phyloP scores from a whole-genome alignment of 2,797 vertebrate genomes.

The Botia almorhae region DNA sequence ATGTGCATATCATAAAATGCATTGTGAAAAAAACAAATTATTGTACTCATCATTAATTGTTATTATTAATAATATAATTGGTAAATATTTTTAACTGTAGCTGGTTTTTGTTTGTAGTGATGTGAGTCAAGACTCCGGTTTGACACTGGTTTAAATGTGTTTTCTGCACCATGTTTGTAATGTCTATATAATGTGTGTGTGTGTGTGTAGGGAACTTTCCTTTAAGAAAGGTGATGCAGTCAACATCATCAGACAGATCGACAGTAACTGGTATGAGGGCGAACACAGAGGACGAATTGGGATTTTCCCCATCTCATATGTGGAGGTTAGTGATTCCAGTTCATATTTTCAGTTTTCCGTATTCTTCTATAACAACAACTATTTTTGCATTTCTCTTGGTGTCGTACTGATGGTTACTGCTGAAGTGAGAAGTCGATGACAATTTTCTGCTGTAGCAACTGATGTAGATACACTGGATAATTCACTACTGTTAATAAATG shows the following conservation, averaged over 20 bases:
- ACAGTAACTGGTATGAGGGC: slow-evolving; percentile 98
- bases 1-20: background rate
- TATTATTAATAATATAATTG: background rate
- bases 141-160: background rate
- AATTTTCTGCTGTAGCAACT: too few species aligned
- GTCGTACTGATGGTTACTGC: too few species aligned
- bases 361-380: too few species aligned
- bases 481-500: too few species aligned
- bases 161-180: too few species aligned
- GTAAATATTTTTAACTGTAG: background rate
- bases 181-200: slow-evolving; percentile 6
- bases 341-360: too few species aligned
- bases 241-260: slow-evolving; percentile 97
- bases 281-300: slow-evolving; percentile 91
- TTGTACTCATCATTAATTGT: background rate
- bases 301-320: slow-evolving; percentile 96
- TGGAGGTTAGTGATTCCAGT: slow-evolving; percentile 80
- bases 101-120: background rate
- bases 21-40: background rate
- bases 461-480: too few species aligned
- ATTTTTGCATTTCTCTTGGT: background rate
- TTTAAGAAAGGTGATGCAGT: slow-evolving; percentile 97
- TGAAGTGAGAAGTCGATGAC: too few species aligned
- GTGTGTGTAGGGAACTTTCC: slow-evolving; percentile 89
- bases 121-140: background rate